Conservation (phyloP, 2,797 vertebrate genomes). For the Ptychobarbus kaznakovi region DNA sequence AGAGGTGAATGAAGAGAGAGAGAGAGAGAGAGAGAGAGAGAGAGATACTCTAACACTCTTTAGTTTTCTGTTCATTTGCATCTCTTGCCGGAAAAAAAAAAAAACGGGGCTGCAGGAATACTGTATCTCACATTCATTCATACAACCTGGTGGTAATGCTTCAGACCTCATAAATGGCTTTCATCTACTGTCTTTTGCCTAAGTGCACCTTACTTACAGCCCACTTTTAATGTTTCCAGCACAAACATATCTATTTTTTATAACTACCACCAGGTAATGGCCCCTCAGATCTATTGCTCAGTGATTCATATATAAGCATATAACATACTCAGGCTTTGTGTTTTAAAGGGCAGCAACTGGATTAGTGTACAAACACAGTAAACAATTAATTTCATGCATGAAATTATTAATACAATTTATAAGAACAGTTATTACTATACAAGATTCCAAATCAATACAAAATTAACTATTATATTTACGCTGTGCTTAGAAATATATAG, state of each 20-base stretch:
- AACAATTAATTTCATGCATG: not conserved
- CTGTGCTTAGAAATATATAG: not conserved
- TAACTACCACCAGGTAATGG: conserved; percentile 72
- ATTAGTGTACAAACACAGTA: not conserved
- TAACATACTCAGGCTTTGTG: not conserved
- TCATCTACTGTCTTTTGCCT: conserved; percentile 68
- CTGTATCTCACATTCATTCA: conserved; percentile 17
- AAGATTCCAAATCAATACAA: not conserved
- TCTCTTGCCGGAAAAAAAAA: not conserved
- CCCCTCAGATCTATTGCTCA: conserved; percentile 58
- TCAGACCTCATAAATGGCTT: conserved; percentile 69
- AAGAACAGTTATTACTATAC: not conserved
- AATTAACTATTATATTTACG: not conserved
- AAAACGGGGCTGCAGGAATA: conserved; percentile 3
- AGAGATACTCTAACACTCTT: not conserved
- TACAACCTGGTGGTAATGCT: conserved; percentile 32
- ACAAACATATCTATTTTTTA: conserved; percentile 65
- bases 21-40: not conserved
- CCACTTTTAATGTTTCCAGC: conserved; percentile 71
- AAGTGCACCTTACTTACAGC: conserved; percentile 77
- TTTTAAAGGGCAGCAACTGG: conserved; percentile 7
- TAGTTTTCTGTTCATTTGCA: conserved; percentile 21
- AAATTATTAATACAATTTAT: not conserved
- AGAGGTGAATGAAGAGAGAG: conserved; percentile 10
- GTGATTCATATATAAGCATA: not conserved